phyloP scores from a whole-genome alignment of 2,888 invertebrate species.

The Sympetrum striolatum region DNA sequence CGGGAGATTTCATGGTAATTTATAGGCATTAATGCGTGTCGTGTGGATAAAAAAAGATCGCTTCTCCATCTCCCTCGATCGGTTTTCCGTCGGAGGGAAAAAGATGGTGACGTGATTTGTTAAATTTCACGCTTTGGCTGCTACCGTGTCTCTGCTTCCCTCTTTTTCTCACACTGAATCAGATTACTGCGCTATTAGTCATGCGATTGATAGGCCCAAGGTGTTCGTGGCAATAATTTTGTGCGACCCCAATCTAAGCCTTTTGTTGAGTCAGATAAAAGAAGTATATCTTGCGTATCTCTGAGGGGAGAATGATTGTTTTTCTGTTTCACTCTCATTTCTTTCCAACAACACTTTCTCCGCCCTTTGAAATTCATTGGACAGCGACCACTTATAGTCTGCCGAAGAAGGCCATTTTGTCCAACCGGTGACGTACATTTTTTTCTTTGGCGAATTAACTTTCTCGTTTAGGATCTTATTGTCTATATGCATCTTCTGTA shows the following conservation, averaged over 20 bases:
- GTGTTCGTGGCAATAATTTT: not conserved
- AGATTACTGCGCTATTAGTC: not conserved
- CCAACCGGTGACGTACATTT: too few species aligned
- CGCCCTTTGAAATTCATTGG: not conserved
- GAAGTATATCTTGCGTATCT: not conserved
- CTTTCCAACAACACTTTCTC: not conserved
- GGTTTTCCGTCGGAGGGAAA: not conserved
- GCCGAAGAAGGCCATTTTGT: too few species aligned
- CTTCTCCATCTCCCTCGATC: not conserved
- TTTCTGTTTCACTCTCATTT: not conserved
- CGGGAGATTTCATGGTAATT: not conserved
- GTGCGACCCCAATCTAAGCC: not conserved
- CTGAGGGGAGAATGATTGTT: not conserved
- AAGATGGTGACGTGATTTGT: not conserved
- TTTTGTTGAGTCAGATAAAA: not conserved
- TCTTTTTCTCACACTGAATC: not conserved
- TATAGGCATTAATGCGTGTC: not conserved
- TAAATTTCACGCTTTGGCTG: not conserved
- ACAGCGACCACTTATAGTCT: too few species aligned
- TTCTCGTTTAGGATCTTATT: too few species aligned
- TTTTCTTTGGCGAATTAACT: too few species aligned
- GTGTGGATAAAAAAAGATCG: not conserved
- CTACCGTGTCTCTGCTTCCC: not conserved
- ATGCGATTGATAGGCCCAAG: not conserved
- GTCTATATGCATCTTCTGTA: not conserved